Evolutionary conservation across 2,113 vertebrate species (phyloP).

Genomic region (Piprites chloris): DNA sequence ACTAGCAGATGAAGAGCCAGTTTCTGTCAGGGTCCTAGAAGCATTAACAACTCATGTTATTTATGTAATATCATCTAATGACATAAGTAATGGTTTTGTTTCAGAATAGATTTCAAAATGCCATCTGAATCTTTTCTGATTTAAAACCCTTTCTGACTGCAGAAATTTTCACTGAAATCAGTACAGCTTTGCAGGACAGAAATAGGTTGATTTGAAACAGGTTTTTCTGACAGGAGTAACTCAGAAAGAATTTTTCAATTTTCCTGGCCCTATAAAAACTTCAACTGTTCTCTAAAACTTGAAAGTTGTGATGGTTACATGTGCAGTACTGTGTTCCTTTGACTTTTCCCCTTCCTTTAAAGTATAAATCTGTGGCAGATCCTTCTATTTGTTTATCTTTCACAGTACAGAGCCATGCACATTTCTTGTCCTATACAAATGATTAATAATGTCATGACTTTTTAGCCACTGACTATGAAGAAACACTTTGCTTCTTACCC

Average conservation of each 20-base stretch:
- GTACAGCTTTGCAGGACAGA: not conserved
- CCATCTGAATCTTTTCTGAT: not conserved
- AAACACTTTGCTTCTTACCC: conserved; percentile 39
- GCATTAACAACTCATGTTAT: accelerated
- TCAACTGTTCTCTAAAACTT: not conserved
- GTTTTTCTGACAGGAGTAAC: not conserved
- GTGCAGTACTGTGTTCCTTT: not conserved
- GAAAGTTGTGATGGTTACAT: conserved; percentile 6
- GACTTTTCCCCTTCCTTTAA: conserved; percentile 49
- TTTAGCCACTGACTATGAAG: conserved; percentile 17
- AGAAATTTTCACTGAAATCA: not conserved
- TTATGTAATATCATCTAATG: not conserved
- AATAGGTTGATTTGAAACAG: not conserved
- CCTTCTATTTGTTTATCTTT: conserved; percentile 52
- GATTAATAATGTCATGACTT: conserved; percentile 59
- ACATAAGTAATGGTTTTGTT: not conserved
- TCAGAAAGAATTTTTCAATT: not conserved
- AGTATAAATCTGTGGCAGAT: conserved; percentile 1
- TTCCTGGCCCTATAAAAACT: not conserved
- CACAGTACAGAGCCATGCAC: not conserved
- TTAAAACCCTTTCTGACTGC: not conserved
- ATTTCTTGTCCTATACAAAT: conserved; percentile 30
- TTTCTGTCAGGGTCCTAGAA: not conserved
- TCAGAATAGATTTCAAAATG: not conserved
- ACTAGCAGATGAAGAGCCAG: not conserved